Conservation (phyloP, 2,113 vertebrate genomes). For the Leucoraja erinaceus region DNA sequence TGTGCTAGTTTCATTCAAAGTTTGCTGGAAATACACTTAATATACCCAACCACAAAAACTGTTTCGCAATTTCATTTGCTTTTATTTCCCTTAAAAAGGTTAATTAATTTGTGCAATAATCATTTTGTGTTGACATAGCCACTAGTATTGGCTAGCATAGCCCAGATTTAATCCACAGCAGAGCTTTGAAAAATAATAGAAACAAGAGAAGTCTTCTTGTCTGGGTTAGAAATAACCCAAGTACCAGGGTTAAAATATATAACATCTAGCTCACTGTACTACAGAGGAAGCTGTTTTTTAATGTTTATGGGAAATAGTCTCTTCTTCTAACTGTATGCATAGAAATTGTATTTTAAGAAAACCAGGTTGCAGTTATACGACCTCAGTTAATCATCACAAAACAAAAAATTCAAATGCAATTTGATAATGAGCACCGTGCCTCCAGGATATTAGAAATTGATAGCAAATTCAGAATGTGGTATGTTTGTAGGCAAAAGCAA, state of each 20-base stretch:
- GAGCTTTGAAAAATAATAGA: neutral
- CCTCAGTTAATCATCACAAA: constrained; percentile 68
- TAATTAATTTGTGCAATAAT: neutral
- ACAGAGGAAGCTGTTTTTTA: neutral
- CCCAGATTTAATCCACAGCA: neutral
- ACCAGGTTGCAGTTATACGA: constrained; percentile 66
- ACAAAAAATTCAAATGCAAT: constrained; percentile 73
- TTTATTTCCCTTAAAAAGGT: neutral
- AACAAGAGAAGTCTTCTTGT: neutral
- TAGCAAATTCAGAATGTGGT: constrained; percentile 55
- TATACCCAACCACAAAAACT: neutral
- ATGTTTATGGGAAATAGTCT: neutral
- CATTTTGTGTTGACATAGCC: neutral
- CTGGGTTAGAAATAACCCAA: neutral
- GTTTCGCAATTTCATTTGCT: neutral
- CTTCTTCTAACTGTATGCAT: constrained; percentile 49
- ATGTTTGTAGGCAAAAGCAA: constrained; percentile 54
- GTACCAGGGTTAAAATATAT: neutral
- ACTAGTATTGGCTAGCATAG: neutral
- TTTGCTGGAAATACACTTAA: neutral
- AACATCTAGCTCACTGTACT: neutral
- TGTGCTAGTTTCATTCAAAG: neutral
- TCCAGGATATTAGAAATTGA: constrained; percentile 63
- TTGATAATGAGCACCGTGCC: constrained; percentile 74
- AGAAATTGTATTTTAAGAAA: constrained; percentile 68